Percentiles rank a stretch among this genome's conserved stretches.
Conservation (phyloP, 2,113 vertebrate genomes). For the Cygnus atratus region DNA sequence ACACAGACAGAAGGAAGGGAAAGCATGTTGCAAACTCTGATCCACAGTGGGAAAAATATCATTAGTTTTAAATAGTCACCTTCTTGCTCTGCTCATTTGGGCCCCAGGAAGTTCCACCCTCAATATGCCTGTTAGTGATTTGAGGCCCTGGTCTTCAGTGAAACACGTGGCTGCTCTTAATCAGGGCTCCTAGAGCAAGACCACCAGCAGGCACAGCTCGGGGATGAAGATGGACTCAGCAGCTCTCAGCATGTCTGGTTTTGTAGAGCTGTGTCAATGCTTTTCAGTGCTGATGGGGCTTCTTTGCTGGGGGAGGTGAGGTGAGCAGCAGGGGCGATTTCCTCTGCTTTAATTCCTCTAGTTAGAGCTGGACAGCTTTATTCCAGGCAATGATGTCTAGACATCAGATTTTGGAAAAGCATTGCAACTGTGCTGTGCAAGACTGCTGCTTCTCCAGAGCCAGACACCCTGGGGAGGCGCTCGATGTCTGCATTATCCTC, state of each 20-base stretch:
- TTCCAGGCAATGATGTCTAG: background rate
- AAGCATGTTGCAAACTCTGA: background rate
- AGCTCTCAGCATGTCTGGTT: background rate
- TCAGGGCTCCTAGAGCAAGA: background rate
- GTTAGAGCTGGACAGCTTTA: background rate
- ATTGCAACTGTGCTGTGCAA: background rate
- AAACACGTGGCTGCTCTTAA: background rate
- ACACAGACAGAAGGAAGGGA: background rate
- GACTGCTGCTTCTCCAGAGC: background rate
- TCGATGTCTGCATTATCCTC: background rate
- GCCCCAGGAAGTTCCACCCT: background rate
- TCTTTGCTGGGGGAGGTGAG: background rate
- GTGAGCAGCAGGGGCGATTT: background rate
- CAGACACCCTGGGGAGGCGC: background rate
- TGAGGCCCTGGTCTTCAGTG: background rate
- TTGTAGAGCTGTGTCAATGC: background rate
- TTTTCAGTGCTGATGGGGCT: background rate
- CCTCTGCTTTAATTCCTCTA: background rate
- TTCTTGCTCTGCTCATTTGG: background rate
- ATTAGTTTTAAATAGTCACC: background rate
- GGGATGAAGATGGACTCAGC: background rate
- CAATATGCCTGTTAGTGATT: background rate
- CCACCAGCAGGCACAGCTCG: background rate
- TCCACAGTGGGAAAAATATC: background rate
- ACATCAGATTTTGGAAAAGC: background rate